Conservation (phyloP, 2,113 vertebrate species). For the Electrona antarctica region DNA sequence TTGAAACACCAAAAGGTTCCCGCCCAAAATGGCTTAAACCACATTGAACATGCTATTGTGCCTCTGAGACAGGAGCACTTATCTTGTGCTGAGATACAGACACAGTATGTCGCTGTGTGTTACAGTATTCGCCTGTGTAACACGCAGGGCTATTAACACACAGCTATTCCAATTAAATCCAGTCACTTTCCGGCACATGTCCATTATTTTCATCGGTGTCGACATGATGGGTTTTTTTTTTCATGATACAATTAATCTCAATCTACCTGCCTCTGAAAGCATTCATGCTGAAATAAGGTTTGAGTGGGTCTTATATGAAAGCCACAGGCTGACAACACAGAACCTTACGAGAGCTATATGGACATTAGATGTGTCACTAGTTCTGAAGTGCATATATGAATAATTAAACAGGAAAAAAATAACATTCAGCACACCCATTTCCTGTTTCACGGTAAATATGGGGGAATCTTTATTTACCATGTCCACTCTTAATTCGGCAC, state of each 20-base stretch:
- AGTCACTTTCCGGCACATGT: slow-evolving; percentile 42
- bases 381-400: slow-evolving; percentile 61
- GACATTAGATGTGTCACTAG: slow-evolving; percentile 13
- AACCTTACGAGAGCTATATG: slow-evolving; percentile 33
- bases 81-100: slow-evolving; percentile 34
- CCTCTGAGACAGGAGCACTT: slow-evolving; percentile 46
- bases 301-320: slow-evolving; percentile 14
- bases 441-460: slow-evolving; percentile 66
- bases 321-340: slow-evolving; percentile 19
- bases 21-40: too few species aligned
- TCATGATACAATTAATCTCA: slow-evolving; percentile 37
- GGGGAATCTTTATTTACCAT: slow-evolving; percentile 65
- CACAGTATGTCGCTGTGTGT: background rate
- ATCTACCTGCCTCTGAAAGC: slow-evolving; percentile 25
- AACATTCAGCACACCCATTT: slow-evolving; percentile 58
- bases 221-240: slow-evolving; percentile 41
- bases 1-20: too few species aligned
- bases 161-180: slow-evolving; percentile 46
- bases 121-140: slow-evolving; percentile 37
- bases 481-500: slow-evolving; percentile 44
- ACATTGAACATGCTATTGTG: slow-evolving; percentile 60
- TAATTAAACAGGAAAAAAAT: slow-evolving; percentile 56
- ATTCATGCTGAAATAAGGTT: background rate
- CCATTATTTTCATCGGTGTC: slow-evolving; percentile 32
- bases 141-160: slow-evolving; percentile 40